Conservation (phyloP, 2,888 invertebrate species). For the Heterodera filipjevi region DNA sequence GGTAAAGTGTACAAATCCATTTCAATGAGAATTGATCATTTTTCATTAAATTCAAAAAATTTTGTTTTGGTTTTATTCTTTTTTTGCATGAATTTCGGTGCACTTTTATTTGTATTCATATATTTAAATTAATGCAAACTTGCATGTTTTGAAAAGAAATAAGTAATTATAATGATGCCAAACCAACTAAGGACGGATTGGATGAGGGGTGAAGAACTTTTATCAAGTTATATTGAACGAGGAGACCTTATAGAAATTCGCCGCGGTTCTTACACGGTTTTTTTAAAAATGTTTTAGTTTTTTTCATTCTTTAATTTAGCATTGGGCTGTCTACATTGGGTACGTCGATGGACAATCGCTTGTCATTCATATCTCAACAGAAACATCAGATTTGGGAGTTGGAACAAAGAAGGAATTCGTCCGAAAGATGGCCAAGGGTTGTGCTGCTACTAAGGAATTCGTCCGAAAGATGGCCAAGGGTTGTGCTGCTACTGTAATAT, state of each 20-base stretch:
- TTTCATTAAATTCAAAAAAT: no score
- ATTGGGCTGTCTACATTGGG: conserved; percentile 58
- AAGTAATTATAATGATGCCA: conserved; percentile 20
- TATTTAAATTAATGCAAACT: no score
- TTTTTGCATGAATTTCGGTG: no score
- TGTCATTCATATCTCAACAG: conserved; percentile 50
- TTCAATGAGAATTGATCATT: no score
- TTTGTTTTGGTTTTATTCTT: no score
- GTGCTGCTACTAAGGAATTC: no score
- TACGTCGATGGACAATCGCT: conserved; percentile 39
- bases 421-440: conserved; percentile 34
- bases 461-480: conserved; percentile 34
- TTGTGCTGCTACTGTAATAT: conserved; percentile 29
- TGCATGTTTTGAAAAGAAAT: no score
- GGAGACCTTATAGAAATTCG: conserved; percentile 53
- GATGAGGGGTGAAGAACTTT: conserved; percentile 16
- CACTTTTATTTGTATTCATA: no score
- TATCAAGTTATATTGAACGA: conserved; percentile 36
- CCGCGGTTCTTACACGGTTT: conserved; percentile 33
- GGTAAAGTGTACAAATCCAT: no score
- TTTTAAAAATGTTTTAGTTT: neutral
- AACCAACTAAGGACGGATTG: conserved; percentile 23
- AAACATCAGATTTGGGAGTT: conserved; percentile 47
- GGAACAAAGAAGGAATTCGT: conserved; percentile 33
- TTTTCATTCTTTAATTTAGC: conserved; percentile 42